Conservation (phyloP, 2,797 vertebrate species). For the Siniperca undulata region DNA sequence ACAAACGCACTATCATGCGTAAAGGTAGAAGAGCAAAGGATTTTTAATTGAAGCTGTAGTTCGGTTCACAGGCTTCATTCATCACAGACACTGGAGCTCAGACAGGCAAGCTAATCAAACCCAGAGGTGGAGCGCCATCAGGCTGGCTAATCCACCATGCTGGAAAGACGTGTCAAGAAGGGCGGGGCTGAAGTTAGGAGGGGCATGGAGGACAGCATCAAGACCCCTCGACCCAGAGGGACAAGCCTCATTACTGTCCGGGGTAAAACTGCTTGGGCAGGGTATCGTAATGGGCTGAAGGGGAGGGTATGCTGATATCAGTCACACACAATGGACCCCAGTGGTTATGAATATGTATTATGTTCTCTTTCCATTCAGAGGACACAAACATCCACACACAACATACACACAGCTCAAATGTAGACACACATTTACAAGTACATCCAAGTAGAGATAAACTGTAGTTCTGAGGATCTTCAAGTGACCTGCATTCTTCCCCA, state of each 20-base stretch:
- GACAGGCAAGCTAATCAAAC: slow-evolving; percentile 69
- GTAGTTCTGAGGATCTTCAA: neutral
- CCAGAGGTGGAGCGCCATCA: slow-evolving; percentile 52
- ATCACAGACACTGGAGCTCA: slow-evolving; percentile 53
- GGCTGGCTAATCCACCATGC: slow-evolving; percentile 43
- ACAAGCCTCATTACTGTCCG: slow-evolving; percentile 44
- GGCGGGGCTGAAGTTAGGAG: slow-evolving; percentile 26
- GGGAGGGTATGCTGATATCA: slow-evolving; percentile 15
- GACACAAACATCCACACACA: neutral
- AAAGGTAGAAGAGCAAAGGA: slow-evolving; percentile 14
- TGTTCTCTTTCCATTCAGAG: slow-evolving; percentile 9
- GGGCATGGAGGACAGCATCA: slow-evolving; percentile 22
- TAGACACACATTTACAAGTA: neutral
- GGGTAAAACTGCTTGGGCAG: slow-evolving; percentile 17
- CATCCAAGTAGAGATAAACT: neutral
- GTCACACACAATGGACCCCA: neutral
- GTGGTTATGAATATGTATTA: slow-evolving; percentile 13
- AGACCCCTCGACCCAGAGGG: slow-evolving; percentile 14
- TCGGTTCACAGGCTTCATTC: slow-evolving; percentile 63
- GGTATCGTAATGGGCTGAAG: neutral
- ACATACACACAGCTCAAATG: neutral
- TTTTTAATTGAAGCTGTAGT: slow-evolving; percentile 62
- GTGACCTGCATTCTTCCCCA: neutral
- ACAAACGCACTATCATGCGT: slow-evolving; percentile 5
- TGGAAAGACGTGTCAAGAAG: slow-evolving; percentile 38